Conservation (phyloP, 2,113 vertebrate genomes). For the Heterotilapia buettikoferi region DNA sequence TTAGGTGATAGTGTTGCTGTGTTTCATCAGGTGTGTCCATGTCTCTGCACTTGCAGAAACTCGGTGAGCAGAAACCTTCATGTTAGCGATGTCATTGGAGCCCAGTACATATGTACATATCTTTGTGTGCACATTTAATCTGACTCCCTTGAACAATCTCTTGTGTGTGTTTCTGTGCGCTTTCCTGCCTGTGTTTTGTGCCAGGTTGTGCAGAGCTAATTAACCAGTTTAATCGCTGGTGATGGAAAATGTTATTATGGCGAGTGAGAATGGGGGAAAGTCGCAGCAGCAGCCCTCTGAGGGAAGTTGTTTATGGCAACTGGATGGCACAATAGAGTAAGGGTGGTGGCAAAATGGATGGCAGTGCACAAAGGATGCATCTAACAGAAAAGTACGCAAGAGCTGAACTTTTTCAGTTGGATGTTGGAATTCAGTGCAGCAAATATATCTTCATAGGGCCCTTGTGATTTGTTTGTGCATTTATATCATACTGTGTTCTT, state of each 20-base stretch:
- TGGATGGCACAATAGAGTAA: slow-evolving; percentile 10
- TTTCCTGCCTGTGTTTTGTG: neutral
- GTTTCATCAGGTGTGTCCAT: slow-evolving; percentile 4
- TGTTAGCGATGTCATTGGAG: neutral
- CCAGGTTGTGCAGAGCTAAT: slow-evolving; percentile 36
- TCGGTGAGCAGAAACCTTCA: neutral
- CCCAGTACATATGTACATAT: neutral
- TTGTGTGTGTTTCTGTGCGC: neutral
- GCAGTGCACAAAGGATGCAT: neutral
- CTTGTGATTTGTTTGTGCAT: neutral
- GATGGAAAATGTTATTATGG: slow-evolving; percentile 60
- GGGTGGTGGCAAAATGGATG: neutral
- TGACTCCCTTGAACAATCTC: neutral
- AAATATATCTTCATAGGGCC: neutral
- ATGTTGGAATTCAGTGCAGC: neutral
- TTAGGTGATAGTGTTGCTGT: neutral
- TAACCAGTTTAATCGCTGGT: slow-evolving; percentile 47
- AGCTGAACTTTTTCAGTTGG: neutral
- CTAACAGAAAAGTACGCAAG: neutral
- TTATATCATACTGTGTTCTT: neutral
- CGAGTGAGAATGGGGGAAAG: slow-evolving; percentile 8
- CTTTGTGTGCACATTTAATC: neutral
- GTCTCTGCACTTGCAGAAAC: neutral
- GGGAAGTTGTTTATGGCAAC: slow-evolving; percentile 51
- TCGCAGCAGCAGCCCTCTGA: slow-evolving; percentile 42